Evolutionary conservation across 2,888 invertebrate species (phyloP).

Genomic region (Chrysolina americana): DNA sequence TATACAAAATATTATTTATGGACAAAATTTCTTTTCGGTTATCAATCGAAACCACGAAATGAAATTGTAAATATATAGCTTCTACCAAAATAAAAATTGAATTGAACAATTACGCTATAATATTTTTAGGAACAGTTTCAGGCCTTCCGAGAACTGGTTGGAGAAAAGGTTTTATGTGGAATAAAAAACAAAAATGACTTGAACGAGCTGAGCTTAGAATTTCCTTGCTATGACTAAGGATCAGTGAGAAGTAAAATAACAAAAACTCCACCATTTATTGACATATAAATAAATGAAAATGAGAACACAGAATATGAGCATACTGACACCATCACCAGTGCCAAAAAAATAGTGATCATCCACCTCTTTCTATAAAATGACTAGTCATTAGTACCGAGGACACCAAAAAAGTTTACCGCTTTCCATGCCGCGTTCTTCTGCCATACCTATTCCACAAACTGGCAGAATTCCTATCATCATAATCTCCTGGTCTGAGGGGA

Average conservation of each 20-base stretch:
- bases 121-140: no score
- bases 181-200: no score
- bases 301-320: neutral
- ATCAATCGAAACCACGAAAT: no score
- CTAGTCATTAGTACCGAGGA: conserved; percentile 26
- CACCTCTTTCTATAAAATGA: conserved; percentile 42
- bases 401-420: conserved; percentile 6
- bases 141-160: no score
- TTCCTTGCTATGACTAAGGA: no score
- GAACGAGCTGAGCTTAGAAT: no score
- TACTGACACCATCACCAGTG: neutral
- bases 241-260: neutral
- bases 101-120: no score
- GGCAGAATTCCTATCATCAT: conserved; percentile 29
- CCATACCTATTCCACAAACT: conserved; percentile 49
- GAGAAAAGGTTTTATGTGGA: no score
- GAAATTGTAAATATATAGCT: no score
- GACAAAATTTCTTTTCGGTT: no score
- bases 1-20: no score
- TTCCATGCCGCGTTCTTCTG: conserved; percentile 33
- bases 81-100: no score
- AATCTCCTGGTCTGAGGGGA: conserved; percentile 15
- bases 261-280: neutral
- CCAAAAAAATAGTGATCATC: conserved; percentile 22
- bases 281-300: conserved; percentile 13